A percentile compares a stretch with the other conserved stretches of the same genome.
These are phyloP conservation scores for Achatina immaculata DNA, from an alignment of 1,140 invertebrate species.

Conservation along the genomic window DNA sequence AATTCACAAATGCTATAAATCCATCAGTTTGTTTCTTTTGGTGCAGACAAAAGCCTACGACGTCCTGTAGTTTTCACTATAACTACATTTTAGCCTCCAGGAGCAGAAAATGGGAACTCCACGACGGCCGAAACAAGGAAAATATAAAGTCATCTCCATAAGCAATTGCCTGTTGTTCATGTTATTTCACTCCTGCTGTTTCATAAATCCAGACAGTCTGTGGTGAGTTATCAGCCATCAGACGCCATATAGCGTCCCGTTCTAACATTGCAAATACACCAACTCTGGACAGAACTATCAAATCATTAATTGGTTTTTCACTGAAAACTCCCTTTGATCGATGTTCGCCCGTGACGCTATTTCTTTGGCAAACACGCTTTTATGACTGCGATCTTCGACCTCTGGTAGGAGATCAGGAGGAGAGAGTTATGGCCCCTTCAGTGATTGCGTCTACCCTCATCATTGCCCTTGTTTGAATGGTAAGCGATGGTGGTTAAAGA, in stretches of 20 bases:
- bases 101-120: no score
- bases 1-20: no score
- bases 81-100: no score
- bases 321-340: constrained; percentile 25
- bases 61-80: no score
- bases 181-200: background rate
- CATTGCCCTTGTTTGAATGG: background rate
- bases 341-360: constrained; percentile 20
- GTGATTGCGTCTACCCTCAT: background rate
- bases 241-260: background rate
- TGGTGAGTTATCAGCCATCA: background rate
- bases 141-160: no score
- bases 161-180: no score
- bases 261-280: constrained; percentile 19
- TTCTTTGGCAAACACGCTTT: constrained; percentile 16
- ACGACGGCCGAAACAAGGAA: no score
- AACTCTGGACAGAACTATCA: constrained; percentile 17
- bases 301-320: constrained; percentile 30
- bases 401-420: background rate
- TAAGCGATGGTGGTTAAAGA: background rate
- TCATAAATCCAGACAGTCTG: background rate
- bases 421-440: constrained; percentile 7
- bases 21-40: no score
- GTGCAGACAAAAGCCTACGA: no score
- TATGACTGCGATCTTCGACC: constrained; percentile 21